Base-by-base conservation (phyloP, 2,113 vertebrate species). In the Elachura formosa region DNA sequence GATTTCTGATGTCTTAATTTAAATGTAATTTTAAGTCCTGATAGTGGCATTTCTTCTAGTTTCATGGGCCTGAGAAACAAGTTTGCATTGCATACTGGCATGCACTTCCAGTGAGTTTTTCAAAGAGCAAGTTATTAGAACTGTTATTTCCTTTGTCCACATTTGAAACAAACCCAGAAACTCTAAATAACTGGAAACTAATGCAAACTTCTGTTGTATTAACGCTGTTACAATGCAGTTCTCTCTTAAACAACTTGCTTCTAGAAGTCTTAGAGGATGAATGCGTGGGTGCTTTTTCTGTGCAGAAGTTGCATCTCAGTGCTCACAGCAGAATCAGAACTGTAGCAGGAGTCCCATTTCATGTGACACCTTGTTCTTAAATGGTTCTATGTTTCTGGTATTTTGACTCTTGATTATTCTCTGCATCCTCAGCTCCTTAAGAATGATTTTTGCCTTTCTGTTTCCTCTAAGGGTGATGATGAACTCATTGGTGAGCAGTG, bases 401-500 rank as follows among this genome's bases (percentile, higher is more conserved):
- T 54, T 96, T 49, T 92, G 94, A 43, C 93, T 98, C 55, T 98
- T 97, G 89, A 99, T 98, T 97, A 99, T 98, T 84, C 98, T 98
- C 90, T 99, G 98, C 62, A 93, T 97, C 82, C 97, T 98, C 68
- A 99, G 96, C 93, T 99, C 98, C 85, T 99, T 97, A 91, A 99
- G 97, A 89, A 99, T 98, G 98, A 98, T 46, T 97, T 97, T 33
- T 90, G 97, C 49, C 97, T 97, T 64, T 98, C 97, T 64, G 4
- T 93, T 90, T 95, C 96, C 80, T 91, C 52, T 38, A 81, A 73
- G 43, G 43, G 29, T 38, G 49, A 25, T 61, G 71, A 72, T 76
- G 49, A 97, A 76, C 63, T 94, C 85, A 46, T 78, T 79, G 83
- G 68, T 84, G 38, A 85, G 56, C 5, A 5, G 74, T 55, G 59